Base-by-base conservation (phyloP, 2,797 vertebrate species). In the Heliangelus exortis region DNA sequence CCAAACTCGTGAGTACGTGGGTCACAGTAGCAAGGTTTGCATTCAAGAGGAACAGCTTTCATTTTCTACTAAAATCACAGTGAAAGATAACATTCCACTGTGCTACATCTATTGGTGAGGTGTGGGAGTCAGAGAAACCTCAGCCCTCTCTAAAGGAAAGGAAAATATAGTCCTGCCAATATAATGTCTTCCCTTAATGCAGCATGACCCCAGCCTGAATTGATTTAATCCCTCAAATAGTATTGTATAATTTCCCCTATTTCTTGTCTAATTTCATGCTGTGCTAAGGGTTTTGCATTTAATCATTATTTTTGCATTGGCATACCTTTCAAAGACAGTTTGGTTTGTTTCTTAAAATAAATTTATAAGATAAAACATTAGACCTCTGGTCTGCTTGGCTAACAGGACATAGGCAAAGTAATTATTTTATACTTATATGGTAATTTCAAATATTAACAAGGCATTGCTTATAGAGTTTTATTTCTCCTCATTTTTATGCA, bases 401-500 rank as follows among this genome's bases (percentile, higher is more conserved):
- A 84, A 68, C 34, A 81, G 45, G n/a, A 93, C 73, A 78, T 3
- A 74, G 73, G 74, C 48, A 88, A 89, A 95, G 69, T 31, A 55
- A 26, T 74, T 89, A 94, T 47, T 93, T 87, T 75, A 69, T 82
- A 74, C n/a, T 92, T 89, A 83, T 15, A 22, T 73, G 61, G 62
- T 81, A 78, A 93, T 93, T 89, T 74, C 84, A 48, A 95, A 67
- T 78, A 89, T 77, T 92, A 94, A 83, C 90, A 96, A 90, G 50
- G 29, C 50, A 66, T 73, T 2, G 15, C 26, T 79, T 87, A 59
- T 77, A 59, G 84, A 91, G 28, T 86, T 89, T 92, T 89, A 77
- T 80, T 20, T 29, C 2, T 43, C 36, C 14, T 47, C 61, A 89
- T 83, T 87, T 93, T 48, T 41, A 59, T 53, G 39, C 76, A 89